Base-by-base conservation (phyloP, 2,888 invertebrate species). In the Dorcus parallelipipedus region DNA sequence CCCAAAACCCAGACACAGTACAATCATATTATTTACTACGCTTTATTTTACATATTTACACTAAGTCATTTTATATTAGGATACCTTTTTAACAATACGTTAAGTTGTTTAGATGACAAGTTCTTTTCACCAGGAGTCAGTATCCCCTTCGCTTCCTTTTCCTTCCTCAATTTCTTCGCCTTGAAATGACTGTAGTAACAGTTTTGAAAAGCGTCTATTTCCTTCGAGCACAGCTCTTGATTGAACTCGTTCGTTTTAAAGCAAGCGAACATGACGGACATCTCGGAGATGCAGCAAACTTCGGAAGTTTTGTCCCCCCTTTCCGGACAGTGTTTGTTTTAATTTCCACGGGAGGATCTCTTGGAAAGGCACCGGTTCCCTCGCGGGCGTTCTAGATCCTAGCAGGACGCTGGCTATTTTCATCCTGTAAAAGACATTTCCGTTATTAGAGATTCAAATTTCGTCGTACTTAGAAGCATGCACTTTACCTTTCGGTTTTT, bases 201-300 rank as follows among this genome's bases (percentile, higher is more conserved):
- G 0, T 81, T 81, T 71, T 89, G 82, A 68, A 92, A 91, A 0
- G 78, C 76, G 1, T 80, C 71, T 0, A 91, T 83, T 78, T 92
- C 89, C 63, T 87, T 85, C 9, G 82, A 71, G 69, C 93, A 93
- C 10, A 83, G 72, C 45, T 80, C 76, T 66, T 91, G 87, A 48
- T 85, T 82, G 68, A 88, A 92, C 4, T 91, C 89, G 64, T 85
- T 82, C 59, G 85, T 82, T 74, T 90, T 87, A n/a, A 93, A 82
- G 72, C 93, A 93, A 0, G 88, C 85, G 68, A 93, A 88, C 76
- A 93, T 81, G 2, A 90, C 71, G 1, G 84, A 79, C 85, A 92
- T 85, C 77, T 93, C 92, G 68, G 90, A 86, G 67, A 92, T 80
- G 73, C 93, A 93, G 40, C 85, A 86, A 7, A 86, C 84, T 69